Conservation (phyloP, 2,797 vertebrate species). For the Melopsittacus undulatus region DNA sequence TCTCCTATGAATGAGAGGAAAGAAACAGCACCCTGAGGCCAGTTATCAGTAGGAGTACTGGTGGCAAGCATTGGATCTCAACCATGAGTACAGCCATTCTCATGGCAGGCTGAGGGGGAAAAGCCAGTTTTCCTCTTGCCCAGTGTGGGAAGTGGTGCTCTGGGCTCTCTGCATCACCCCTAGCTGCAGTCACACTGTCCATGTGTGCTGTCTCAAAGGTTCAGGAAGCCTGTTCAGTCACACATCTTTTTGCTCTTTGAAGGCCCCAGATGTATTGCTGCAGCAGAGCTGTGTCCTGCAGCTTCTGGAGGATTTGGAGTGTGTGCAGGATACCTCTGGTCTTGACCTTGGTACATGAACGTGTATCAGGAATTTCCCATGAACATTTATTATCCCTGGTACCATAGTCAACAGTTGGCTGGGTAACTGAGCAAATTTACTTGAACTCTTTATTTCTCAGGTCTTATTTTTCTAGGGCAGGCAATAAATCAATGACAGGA, state of each 20-base stretch:
- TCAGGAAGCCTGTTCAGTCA: neutral
- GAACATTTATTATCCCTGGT: constrained; percentile 56
- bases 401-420: constrained; percentile 62
- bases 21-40: neutral
- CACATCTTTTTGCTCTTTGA: neutral
- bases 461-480: constrained; percentile 71
- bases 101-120: neutral
- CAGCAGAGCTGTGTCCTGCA: neutral
- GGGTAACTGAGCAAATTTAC: constrained; percentile 65
- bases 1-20: neutral
- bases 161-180: neutral
- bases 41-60: neutral
- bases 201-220: rapidly evolving
- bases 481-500: constrained; percentile 72
- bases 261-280: neutral
- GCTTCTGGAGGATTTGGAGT: neutral
- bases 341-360: neutral
- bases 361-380: constrained; percentile 1
- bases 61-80: neutral
- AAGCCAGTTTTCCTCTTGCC: neutral
- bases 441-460: constrained; percentile 70
- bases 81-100: neutral
- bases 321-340: neutral
- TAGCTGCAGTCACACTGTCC: neutral
- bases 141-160: rapidly evolving